A percentile compares a stretch with the other conserved stretches of the same genome.
Conservation (phyloP, 2,797 vertebrate genomes). For the Atherinosoma microstoma region DNA sequence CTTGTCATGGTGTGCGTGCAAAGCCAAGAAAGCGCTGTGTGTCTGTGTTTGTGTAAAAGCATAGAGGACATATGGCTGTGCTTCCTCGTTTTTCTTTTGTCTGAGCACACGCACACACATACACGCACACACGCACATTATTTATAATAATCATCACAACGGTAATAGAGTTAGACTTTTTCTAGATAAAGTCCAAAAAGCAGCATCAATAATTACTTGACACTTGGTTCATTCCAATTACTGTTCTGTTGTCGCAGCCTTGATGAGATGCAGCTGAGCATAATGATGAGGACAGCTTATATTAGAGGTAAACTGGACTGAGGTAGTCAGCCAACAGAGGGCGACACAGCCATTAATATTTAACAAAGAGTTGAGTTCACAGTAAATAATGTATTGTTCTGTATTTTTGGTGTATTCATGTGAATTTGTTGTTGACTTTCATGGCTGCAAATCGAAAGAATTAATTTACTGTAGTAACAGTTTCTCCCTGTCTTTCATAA, state of each 20-base stretch:
- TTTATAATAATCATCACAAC: constrained; percentile 30
- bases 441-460: too few relatives aligned
- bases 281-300: constrained; percentile 29
- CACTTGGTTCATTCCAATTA: constrained; percentile 51
- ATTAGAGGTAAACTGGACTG: constrained; percentile 14
- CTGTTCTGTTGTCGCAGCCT: constrained; percentile 38
- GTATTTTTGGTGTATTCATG: neutral
- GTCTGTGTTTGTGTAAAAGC: constrained; percentile 1
- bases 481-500: neutral
- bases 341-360: constrained; percentile 43
- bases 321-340: constrained; percentile 61
- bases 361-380: neutral
- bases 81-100: constrained; percentile 9
- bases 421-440: neutral
- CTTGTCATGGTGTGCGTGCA: neutral
- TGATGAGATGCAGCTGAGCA: constrained; percentile 33
- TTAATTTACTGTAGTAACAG: neutral
- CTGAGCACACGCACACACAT: neutral
- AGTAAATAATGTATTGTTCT: neutral
- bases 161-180: constrained; percentile 28
- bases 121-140: neutral
- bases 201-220: constrained; percentile 51
- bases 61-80: constrained; percentile 13
- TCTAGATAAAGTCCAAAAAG: constrained; percentile 31
- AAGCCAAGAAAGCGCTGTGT: neutral